Evolutionary conservation across 1,140 invertebrate genomes (phyloP), one percentile per base, ranked within the genome.

Genomic region (Brachystomella parvula): DNA sequence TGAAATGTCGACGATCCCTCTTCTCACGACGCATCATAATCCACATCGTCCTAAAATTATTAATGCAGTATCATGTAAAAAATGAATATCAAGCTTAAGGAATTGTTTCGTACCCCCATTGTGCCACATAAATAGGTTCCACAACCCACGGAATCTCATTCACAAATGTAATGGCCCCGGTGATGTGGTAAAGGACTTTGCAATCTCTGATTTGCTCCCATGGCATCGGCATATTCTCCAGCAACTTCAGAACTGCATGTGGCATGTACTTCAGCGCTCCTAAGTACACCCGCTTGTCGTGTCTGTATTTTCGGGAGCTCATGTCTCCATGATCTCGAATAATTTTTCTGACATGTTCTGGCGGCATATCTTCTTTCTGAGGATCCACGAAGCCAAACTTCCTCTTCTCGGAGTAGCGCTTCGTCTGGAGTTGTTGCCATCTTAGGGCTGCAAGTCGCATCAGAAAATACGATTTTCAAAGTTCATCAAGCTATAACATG

Each of bases 201-300:
- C 98, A 94, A 82, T 99, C 96, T 72, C 96, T 81, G 69, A 99
- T 99, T 80, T 99, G 96, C 80, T 99, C 97, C 97, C 97, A 99
- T 24, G 97, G 97, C 96, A 99, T 99, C 0, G 97, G 97, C 96
- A 99, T 99, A 76, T 99, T 99, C 80, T 99, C 96, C 65, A 99
- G 77, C 0, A 99, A 82, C 76, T 99, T 99, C 81, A 99, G 87
- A 0, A 99, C 95, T 28, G 97, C 96, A 84, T 99, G 97, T 1
- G 97, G 96, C 95, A 99, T 99, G 76, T 99, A 99, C 78, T 99
- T 99, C 29, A 99, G 80, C 2, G 96, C 95, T 12, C 95, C 97
- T 15, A 99, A 81, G 81, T 99, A 99, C 29, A 99, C 97, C 74
- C 97, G 83, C 80, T 99, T 99, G 78, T 99, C 97, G 78, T 99